Evolutionary conservation across 2,113 vertebrate species (phyloP), one percentile per base, ranked within the genome.

Genomic region (Semicossyphus pulcher): DNA sequence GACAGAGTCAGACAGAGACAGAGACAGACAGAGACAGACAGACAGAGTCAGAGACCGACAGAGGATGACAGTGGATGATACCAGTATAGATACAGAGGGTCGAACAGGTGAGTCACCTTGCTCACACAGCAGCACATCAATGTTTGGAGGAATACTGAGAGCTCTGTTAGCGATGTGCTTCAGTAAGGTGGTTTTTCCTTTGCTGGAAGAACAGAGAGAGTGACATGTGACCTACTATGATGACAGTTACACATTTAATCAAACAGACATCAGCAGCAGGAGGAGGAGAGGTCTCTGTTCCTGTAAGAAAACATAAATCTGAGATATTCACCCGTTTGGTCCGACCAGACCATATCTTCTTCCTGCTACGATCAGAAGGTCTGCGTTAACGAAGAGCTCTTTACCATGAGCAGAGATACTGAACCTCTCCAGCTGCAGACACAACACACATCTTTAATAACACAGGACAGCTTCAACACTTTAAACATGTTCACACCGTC

Each of bases 381-480:
- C 97, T 1, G 96, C 96, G 0, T 97, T 97, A 80, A 98, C 92
- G 2, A 97, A 98, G 1, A 98, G 87, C 81, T 98, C 96, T 80
- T 98, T 98, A 45, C 97, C 97, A 0, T 97, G 97, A 51, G 97
- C 97, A 0, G 97, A 98, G 85, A 98, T 98, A 85, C 97, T 98
- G 88, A 98, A 98, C 63, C 94, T 94, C 75, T 97, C 97, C 86
- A 98, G 86, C 96, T 97, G 58, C 18, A 25, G 11, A 32, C 26
- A 76, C 8, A 78, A 1, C 41, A 61, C 11, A 70, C 3, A 6
- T 8, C 0, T 11, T 81, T 3, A 76, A 4, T n/a, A 18, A 51
- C 11, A 32, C n/a, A n/a, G n/a, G n/a, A n/a, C 2, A 18, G 4
- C 8, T 36, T 36, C 11, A n/a, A n/a, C n/a, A n/a, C n/a, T n/a